Percentiles rank a stretch among this genome's conserved stretches.
Conservation (phyloP, 2,797 vertebrate species). For the Trachops cirrhosus region DNA sequence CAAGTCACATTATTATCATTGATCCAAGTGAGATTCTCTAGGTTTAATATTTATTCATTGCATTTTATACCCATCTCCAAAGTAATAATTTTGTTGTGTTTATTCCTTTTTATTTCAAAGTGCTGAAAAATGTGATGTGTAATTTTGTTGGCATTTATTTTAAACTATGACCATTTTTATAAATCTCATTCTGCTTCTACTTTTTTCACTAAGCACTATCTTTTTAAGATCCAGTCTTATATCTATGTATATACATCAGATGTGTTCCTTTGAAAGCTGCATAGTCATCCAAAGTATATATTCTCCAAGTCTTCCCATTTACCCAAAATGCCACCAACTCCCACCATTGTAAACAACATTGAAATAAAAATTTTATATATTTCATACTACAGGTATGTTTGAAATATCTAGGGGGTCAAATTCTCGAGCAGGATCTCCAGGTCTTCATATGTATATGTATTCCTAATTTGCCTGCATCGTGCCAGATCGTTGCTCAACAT, state of each 20-base stretch:
- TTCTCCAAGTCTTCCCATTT: not conserved
- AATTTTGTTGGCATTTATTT: conserved; percentile 6
- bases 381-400: not conserved
- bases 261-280: not conserved
- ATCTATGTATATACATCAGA: not conserved
- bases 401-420: not conserved
- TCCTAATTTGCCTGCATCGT: not conserved
- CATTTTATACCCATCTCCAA: not conserved
- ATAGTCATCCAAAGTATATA: not conserved
- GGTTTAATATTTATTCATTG: not conserved
- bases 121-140: not conserved
- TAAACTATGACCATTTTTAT: not conserved
- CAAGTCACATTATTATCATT: not conserved
- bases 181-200: not conserved
- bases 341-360: not conserved
- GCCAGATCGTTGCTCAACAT: not conserved
- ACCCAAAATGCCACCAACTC: not conserved
- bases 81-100: not conserved
- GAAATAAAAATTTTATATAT: not conserved
- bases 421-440: not conserved
- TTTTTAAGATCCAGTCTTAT: not conserved
- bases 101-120: not conserved
- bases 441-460: not conserved
- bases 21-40: not conserved
- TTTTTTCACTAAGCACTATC: not conserved